phyloP scores from a whole-genome alignment of 2,888 invertebrate genomes.

The Volucella inflata region DNA sequence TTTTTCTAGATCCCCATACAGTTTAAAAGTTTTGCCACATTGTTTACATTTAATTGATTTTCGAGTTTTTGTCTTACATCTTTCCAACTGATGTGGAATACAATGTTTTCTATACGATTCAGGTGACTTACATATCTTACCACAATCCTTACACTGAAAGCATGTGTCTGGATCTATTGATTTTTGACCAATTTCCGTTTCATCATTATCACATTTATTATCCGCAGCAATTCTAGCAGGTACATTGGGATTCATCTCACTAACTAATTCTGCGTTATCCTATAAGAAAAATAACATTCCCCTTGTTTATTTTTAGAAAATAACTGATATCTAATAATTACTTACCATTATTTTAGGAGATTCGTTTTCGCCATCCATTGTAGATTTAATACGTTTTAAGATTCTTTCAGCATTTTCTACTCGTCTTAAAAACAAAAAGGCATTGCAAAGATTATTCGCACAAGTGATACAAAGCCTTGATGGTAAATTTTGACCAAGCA shows the following conservation, averaged over 20 bases:
- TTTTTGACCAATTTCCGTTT: not conserved
- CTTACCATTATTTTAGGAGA: not conserved
- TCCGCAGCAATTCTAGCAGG: not conserved
- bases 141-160: conserved; percentile 34
- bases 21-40: conserved; percentile 28
- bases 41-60: conserved; percentile 36
- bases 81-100: conserved; percentile 20
- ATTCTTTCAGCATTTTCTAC: conserved; percentile 18
- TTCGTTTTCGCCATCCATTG: not conserved
- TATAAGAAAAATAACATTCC: not conserved
- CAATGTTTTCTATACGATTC: conserved; percentile 33
- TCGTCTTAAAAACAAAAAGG: conserved; percentile 18
- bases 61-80: conserved; percentile 18
- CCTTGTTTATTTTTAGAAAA: not conserved
- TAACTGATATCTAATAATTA: not conserved
- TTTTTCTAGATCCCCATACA: conserved; percentile 31
- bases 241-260: not conserved
- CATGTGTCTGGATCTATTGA: conserved; percentile 22
- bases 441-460: conserved; percentile 17
- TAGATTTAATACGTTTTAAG: not conserved
- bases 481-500: conserved; percentile 3
- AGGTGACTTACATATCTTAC: conserved; percentile 28
- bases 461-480: conserved; percentile 9
- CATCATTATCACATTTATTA: not conserved
- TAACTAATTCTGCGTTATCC: not conserved